Conservation (phyloP, 2,113 vertebrate species). For the Ursus arctos region DNA sequence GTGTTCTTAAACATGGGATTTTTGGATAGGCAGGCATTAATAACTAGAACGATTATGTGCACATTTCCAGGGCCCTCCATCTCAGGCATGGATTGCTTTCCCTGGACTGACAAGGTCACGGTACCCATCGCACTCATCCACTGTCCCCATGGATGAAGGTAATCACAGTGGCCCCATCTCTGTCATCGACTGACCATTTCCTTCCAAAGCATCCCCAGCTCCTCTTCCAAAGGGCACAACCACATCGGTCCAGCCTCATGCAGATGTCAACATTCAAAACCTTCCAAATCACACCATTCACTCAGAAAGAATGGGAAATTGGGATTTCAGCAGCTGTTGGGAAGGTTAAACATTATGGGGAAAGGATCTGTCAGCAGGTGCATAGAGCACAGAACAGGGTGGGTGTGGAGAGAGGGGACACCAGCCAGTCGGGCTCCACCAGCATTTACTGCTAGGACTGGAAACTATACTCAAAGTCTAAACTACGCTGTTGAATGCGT, state of each 20-base stretch:
- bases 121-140: rapidly evolving
- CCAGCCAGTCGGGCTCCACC: rapidly evolving
- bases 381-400: rapidly evolving
- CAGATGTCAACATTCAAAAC: neutral
- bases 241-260: neutral
- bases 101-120: rapidly evolving
- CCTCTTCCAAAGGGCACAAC: neutral
- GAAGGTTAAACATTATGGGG: too few species aligned
- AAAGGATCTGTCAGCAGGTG: too few species aligned
- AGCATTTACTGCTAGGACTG: neutral
- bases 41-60: neutral
- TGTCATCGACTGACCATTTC: neutral
- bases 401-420: too few species aligned
- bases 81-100: neutral
- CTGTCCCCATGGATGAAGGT: neutral
- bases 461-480: neutral
- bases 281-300: neutral
- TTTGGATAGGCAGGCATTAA: too few species aligned
- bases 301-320: rapidly evolving
- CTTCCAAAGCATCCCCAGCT: neutral
- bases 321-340: rapidly evolving
- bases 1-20: neutral
- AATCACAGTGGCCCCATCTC: neutral
- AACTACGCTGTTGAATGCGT: rapidly evolving
- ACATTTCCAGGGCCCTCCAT: neutral